A percentile compares a stretch with the other conserved stretches of the same genome.
These are phyloP conservation scores for Megalops cyprinoides DNA, from an alignment of 2,797 vertebrate genomes.

Conservation along the genomic window DNA sequence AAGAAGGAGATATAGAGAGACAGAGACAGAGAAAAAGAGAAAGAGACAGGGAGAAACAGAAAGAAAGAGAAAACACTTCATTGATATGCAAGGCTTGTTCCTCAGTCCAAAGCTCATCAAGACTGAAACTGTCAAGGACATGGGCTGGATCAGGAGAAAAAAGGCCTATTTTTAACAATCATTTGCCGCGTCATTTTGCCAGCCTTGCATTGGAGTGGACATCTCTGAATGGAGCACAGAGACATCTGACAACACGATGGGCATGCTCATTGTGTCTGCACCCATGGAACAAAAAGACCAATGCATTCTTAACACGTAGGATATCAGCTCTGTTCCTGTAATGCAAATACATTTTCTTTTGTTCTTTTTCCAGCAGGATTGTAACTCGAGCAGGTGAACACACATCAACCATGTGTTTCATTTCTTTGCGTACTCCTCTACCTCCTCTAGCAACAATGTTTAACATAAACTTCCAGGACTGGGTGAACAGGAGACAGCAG, in stretches of 20 bases:
- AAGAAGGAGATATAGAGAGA: not conserved
- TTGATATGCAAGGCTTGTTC: slow-evolving; percentile 42
- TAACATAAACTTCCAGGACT: not conserved
- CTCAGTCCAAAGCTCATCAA: slow-evolving; percentile 38
- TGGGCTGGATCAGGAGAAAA: slow-evolving; percentile 33
- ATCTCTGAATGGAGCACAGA: slow-evolving; percentile 6
- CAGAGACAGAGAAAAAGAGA: not conserved
- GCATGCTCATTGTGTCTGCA: not conserved
- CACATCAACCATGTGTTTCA: not conserved
- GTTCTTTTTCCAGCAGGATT: not conserved
- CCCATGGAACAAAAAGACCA: not conserved
- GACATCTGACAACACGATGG: slow-evolving; percentile 10
- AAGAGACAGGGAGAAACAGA: not conserved
- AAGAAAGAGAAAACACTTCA: slow-evolving; percentile 37
- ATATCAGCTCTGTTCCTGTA: not conserved
- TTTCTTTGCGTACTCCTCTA: not conserved
- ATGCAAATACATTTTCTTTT: slow-evolving; percentile 8
- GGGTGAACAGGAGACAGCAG: not conserved
- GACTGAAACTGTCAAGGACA: slow-evolving; percentile 40
- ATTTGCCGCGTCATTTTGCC: slow-evolving; percentile 44
- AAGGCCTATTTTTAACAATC: slow-evolving; percentile 36
- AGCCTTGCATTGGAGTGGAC: slow-evolving; percentile 25
- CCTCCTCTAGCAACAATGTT: not conserved
- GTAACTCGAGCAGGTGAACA: not conserved
- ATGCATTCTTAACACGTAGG: not conserved